These are phyloP conservation scores for Myotis planiceps DNA, from an alignment of 2,797 vertebrate species.

Conservation along the genomic window DNA sequence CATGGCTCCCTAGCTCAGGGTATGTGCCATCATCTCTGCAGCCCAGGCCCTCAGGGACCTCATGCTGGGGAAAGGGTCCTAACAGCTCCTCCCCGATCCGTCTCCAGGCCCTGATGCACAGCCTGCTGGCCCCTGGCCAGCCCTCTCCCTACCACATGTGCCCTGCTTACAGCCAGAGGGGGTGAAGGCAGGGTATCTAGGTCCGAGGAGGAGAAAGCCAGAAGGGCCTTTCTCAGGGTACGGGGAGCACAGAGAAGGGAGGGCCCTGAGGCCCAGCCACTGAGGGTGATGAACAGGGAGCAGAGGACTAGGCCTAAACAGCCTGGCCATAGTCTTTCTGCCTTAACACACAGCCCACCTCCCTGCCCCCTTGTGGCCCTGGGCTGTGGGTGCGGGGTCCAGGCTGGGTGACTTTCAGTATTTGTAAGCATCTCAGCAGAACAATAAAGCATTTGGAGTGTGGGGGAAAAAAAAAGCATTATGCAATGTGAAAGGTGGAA, in stretches of 20 bases:
- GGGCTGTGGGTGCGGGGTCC: background rate
- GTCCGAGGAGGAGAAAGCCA: background rate
- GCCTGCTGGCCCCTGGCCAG: background rate
- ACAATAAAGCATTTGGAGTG: too few relatives aligned
- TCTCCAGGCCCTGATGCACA: background rate
- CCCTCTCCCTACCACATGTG: constrained; percentile 61
- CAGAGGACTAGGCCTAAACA: background rate
- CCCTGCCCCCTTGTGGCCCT: background rate
- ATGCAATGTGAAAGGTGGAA: background rate
- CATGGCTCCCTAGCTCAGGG: background rate
- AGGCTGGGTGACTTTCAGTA: background rate
- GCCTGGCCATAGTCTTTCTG: constrained; percentile 48
- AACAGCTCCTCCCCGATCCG: background rate
- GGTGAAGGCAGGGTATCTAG: background rate
- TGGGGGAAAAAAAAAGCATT: background rate
- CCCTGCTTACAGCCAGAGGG: constrained; percentile 76
- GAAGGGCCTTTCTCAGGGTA: background rate
- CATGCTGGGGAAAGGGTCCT: background rate
- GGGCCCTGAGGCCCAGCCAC: background rate
- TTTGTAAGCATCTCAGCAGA: too few relatives aligned
- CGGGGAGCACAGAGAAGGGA: background rate
- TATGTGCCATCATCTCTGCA: constrained; percentile 63
- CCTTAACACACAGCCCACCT: constrained; percentile 79
- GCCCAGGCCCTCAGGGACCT: background rate
- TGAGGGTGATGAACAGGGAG: background rate